These are phyloP conservation scores for Antechinus flavipes DNA, from an alignment of 2,113 vertebrate species.

Conservation along the genomic window DNA sequence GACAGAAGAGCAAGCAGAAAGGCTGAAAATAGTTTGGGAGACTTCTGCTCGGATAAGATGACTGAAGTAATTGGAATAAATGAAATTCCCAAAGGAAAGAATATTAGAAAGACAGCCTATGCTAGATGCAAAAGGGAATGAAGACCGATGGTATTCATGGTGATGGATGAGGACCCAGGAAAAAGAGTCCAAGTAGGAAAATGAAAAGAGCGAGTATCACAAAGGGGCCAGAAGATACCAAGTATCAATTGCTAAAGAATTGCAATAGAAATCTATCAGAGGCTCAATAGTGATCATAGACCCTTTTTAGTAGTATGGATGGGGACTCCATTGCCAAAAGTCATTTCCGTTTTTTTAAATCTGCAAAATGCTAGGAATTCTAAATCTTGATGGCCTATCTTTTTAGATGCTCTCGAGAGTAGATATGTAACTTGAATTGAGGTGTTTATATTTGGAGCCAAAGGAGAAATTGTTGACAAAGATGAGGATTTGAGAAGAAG, in stretches of 20 bases:
- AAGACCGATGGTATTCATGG: too few species aligned
- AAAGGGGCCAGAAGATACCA: not conserved
- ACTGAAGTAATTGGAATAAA: not conserved
- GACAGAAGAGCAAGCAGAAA: not conserved
- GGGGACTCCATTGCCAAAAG: not conserved
- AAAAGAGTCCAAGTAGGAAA: not conserved
- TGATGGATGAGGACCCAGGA: not conserved
- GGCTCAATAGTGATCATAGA: not conserved
- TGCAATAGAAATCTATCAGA: not conserved
- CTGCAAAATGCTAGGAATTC: not conserved
- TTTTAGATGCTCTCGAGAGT: too few species aligned
- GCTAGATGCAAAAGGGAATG: not conserved
- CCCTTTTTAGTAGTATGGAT: not conserved
- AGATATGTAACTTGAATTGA: too few species aligned
- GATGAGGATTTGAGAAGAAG: not conserved
- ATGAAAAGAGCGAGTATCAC: too few species aligned
- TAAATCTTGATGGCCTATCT: too few species aligned
- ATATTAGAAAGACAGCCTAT: not conserved
- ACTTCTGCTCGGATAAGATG: not conserved
- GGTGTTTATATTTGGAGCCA: too few species aligned
- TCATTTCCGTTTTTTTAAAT: not conserved
- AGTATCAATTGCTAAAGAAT: not conserved
- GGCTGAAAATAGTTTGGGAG: not conserved
- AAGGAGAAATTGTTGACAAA: not conserved
- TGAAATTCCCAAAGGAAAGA: not conserved